A percentile compares a stretch with the other conserved stretches of the same genome.
phyloP scores from a whole-genome alignment of 2,113 vertebrate genomes.

The Romanogobio albipinnatus region DNA sequence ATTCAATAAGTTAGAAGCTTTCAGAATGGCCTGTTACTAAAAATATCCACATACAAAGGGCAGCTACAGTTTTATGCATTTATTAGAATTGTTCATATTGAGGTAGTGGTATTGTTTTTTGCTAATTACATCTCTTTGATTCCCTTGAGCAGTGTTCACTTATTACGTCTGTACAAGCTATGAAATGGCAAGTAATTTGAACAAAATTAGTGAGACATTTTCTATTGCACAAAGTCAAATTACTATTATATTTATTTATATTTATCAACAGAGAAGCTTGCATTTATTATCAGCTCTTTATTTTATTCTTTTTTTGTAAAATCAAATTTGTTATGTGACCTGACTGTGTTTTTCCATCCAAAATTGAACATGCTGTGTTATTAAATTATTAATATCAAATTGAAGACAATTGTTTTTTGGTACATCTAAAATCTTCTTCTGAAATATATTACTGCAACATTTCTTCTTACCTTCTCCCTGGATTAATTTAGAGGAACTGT shows the following conservation, averaged over 20 bases:
- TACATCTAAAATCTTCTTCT: slow-evolving; percentile 38
- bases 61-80: slow-evolving; percentile 6
- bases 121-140: neutral
- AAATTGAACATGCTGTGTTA: neutral
- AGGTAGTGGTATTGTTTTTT: neutral
- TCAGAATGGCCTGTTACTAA: neutral
- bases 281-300: neutral
- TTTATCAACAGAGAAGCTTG: neutral
- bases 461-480: slow-evolving; percentile 53
- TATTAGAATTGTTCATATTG: neutral
- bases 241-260: neutral
- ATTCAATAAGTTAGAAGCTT: neutral
- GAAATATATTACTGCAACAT: slow-evolving; percentile 55
- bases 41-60: neutral
- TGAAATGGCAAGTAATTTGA: neutral
- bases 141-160: neutral
- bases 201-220: neutral
- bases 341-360: neutral
- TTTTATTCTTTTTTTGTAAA: neutral
- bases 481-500: slow-evolving; percentile 57
- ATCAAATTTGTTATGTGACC: neutral
- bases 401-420: neutral
- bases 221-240: neutral
- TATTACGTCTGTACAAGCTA: neutral
- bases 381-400: neutral